Conservation (phyloP, 2,113 vertebrate genomes). For the Nicator chloris region DNA sequence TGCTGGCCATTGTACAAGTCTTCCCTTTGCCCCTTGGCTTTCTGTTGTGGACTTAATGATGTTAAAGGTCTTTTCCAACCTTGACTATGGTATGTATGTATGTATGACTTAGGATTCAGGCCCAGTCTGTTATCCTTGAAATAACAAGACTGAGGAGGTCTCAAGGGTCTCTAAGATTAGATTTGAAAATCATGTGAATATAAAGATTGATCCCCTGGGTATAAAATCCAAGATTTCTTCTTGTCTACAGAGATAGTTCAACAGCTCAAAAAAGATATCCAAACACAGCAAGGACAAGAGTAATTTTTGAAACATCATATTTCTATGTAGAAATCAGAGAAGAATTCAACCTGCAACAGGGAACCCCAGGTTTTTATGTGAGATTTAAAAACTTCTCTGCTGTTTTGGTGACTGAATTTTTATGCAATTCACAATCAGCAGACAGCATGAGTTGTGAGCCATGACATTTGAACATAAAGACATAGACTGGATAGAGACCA, state of each 20-base stretch:
- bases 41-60: background rate
- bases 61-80: no score
- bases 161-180: background rate
- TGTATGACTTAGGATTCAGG: background rate
- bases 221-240: background rate
- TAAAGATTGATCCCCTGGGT: background rate
- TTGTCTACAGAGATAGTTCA: background rate
- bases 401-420: background rate
- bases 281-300: background rate
- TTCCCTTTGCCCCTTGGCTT: background rate
- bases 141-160: background rate
- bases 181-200: background rate
- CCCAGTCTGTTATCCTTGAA: background rate
- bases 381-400: background rate
- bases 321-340: background rate
- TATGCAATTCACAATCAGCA: background rate
- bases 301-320: background rate
- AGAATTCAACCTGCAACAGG: background rate
- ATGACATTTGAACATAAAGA: background rate
- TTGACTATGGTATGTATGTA: no score
- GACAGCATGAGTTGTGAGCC: background rate
- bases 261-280: background rate
- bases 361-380: background rate
- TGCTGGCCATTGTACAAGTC: fast-evolving
- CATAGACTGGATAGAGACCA: background rate